Base-by-base conservation (phyloP, 2,888 invertebrate genomes). In the Phasia obesa region DNA sequence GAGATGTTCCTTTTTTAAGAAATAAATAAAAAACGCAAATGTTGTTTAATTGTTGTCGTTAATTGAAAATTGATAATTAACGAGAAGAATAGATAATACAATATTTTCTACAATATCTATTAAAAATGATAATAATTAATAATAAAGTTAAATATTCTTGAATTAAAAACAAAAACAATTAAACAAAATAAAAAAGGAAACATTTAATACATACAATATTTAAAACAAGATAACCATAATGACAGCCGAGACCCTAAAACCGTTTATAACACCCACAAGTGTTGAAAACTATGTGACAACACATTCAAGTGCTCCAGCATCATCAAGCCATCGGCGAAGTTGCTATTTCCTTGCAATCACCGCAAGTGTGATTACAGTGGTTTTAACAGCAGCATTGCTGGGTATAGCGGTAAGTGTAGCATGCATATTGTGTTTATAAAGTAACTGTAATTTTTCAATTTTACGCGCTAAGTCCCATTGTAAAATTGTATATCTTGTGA, bases 211-310 rank as follows among this genome's bases (percentile, higher is more conserved):
- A 53, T 35, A 31, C 21, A 38, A n/a, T 44, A 4, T 64, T 64
- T 59, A 59, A 65, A 76, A 49, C 38, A 51, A 59, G 35, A 42
- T 47, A 67, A 67, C 55, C 15, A 84, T 19, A 85, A 91, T 91
- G 91, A 91, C 91, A 73, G 91, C 90, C 69, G 91, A 91, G 88
- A 90, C 91, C 84, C 87, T 91, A 82, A 91, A 90, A 78, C 91
- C 91, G 74, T 91, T 91, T 85, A 90, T 91, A 86, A 87, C 89
- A 79, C 87, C 90, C 81, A 88, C 88, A 81, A 88, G 88, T 86
- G 88, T 84, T 82, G 88, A 88, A 64, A 86, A 86, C 80, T 90
- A 87, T 78, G 87, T 88, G 87, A 86, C 88, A 79, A 87, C 87
- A 84, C 88, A 87, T 49, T 85, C 87, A 71, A 84, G 84, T 38